Conservation (phyloP, 2,113 vertebrate species). For the Emydura subglobosa region DNA sequence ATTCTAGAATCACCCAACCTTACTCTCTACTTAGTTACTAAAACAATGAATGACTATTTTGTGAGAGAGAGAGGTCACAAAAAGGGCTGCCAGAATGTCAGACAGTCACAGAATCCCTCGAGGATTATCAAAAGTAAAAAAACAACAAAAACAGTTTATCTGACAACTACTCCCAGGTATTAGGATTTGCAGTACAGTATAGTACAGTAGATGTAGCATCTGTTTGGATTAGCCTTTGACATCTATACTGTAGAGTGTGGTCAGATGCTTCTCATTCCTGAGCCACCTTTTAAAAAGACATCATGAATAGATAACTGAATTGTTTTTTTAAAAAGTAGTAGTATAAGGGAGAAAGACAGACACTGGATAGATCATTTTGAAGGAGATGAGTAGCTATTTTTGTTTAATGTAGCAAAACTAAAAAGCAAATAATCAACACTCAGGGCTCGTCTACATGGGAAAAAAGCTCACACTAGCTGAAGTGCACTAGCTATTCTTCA, state of each 20-base stretch:
- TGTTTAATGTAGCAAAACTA: background rate
- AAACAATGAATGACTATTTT: background rate
- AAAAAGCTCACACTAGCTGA: background rate
- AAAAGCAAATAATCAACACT: background rate
- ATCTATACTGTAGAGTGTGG: background rate
- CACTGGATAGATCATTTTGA: background rate
- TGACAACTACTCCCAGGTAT: background rate
- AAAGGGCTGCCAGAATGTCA: background rate
- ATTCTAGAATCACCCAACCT: background rate
- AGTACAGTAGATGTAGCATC: background rate
- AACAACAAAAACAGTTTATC: background rate
- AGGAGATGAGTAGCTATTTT: background rate
- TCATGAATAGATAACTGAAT: background rate
- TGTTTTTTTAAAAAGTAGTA: background rate
- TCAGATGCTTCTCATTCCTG: background rate
- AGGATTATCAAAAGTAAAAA: conserved; percentile 11
- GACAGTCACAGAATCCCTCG: background rate
- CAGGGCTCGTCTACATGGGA: background rate
- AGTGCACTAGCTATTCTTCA: background rate
- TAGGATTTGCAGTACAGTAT: background rate
- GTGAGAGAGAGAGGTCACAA: background rate
- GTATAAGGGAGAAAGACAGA: background rate
- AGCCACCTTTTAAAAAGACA: background rate
- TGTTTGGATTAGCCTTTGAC: background rate
- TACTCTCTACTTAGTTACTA: background rate